Evolutionary conservation across 2,888 invertebrate genomes (phyloP), one percentile per base, ranked within the genome.

Genomic region (Apantesis nais): DNA sequence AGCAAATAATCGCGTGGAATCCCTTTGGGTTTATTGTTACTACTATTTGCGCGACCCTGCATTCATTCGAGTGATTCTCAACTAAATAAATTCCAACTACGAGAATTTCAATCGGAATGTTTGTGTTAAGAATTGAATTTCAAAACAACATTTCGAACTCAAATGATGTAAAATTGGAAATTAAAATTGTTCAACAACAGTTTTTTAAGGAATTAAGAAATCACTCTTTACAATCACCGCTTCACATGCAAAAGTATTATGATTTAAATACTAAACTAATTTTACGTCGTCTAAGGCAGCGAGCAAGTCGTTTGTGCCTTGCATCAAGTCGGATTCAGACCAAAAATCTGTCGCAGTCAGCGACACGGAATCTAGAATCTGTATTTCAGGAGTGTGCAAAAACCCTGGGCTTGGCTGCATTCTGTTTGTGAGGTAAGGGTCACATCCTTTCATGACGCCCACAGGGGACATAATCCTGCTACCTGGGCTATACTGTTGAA

Each of bases 201-300:
- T 79, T 84, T 70, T 78, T 80, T 73, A 55, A 44, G 68, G 75
- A 80, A 74, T 69, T 67, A 34, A 78, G 86, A 90, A 90, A 90
- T 86, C 90, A 92, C 89, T 85, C 85, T 85, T 85, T 70, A 70
- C 75, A 82, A 70, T 75, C 77, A 81, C 69, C 62, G 70, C 68
- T 58, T 61, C 22, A 64, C 71, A 69, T 70, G 68, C 62, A 68
- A 67, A 19, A 41, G 22, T 67, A 44, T 72, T 64, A 58, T 66
- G 67, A 72, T 31, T 62, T 72, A 74, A 39, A 22, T 39, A 72
- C 77, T 91, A 92, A 71, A 78, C 90, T 78, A 94, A 84, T 82
- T 93, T 94, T 66, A 94, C 93, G 74, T 93, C 94, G 77, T 94
- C 93, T 70, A 94, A 92, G 7, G 94, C 93, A 12, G 88, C 90